Evolutionary conservation across 2,888 invertebrate species (phyloP).

Genomic region (Orthosia gothica): DNA sequence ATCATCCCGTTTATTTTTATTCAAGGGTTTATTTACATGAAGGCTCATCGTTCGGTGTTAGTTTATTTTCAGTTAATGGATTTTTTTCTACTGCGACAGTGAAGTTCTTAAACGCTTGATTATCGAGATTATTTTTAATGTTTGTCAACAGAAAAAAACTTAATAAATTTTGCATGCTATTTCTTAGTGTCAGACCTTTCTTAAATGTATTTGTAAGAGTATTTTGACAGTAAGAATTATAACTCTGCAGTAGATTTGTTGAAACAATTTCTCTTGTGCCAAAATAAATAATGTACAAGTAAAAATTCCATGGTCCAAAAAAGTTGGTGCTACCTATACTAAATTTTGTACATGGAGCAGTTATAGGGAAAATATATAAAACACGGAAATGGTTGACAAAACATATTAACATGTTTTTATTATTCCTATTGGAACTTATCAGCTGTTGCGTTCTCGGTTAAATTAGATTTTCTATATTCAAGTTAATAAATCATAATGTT

Average conservation of each 20-base stretch:
- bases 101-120: background rate
- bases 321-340: background rate
- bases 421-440: constrained; percentile 50
- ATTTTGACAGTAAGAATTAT: constrained; percentile 32
- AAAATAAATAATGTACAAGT: constrained; percentile 17
- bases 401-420: constrained; percentile 42
- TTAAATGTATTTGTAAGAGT: constrained; percentile 19
- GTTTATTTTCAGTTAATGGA: constrained; percentile 38
- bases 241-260: constrained; percentile 22
- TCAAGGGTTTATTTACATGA: constrained; percentile 19
- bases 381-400: constrained; percentile 40
- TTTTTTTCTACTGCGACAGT: constrained; percentile 24
- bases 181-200: constrained; percentile 4
- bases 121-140: constrained; percentile 10
- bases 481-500: constrained; percentile 63
- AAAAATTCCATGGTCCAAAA: constrained; percentile 15
- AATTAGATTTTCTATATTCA: constrained; percentile 48
- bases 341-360: background rate
- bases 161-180: constrained; percentile 9
- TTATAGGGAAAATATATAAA: background rate
- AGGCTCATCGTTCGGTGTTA: constrained; percentile 5
- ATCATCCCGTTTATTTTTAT: constrained; percentile 55
- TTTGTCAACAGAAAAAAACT: constrained; percentile 34
- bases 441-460: constrained; percentile 51
- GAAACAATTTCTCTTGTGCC: constrained; percentile 18